Evolutionary conservation across 2,113 vertebrate species (phyloP), one percentile per base, ranked within the genome.

Genomic region (Peromyscus californicus): DNA sequence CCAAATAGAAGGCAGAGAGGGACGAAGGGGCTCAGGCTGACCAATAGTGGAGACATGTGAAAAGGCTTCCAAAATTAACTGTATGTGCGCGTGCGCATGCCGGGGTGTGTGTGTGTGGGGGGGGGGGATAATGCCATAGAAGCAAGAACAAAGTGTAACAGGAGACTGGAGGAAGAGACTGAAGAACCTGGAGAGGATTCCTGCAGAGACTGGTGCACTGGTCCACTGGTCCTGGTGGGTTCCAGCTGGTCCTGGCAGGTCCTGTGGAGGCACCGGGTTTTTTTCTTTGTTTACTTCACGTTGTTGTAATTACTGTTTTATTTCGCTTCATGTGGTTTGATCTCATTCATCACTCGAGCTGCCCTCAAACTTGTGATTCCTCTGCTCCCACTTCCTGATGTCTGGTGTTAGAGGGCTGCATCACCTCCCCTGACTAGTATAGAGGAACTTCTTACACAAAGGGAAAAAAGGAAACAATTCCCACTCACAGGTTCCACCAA

Each of bases 91-190:
- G 33, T 45, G 7, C 9, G 19, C 8, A 11, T n/a, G n/a, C 3
- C 1, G 17, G n/a, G 3, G 70, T 74, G 67, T 59, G 57, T 79
- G 8, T 51, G 51, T 36, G 29, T 9, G 33, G 21, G 0, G 15
- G 33, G 21, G 0, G 15, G 7, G 0, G 36, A 42, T 1, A 9
- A 63, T 17, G 45, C 5, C 0, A 63, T 0, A 22, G 57, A 79
- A 67, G 22, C 7, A 78, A 24, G 21, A 29, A 15, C 15, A 42
- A 61, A 16, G 31, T 82, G 0, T 31, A 39, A 3, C 1, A 3
- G 26, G 31, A 80, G 3, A 3, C 87, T 17, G 36, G 39, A 75
- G 10, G 16, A 86, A 84, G 75, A 85, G n/a, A 29, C 42, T 0
- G 33, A 5, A 19, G 33, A 67, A 39, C 51, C 22, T 19, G n/a